Conservation (phyloP, 2,797 vertebrate genomes). For the Paramormyrops hopkinsi region DNA sequence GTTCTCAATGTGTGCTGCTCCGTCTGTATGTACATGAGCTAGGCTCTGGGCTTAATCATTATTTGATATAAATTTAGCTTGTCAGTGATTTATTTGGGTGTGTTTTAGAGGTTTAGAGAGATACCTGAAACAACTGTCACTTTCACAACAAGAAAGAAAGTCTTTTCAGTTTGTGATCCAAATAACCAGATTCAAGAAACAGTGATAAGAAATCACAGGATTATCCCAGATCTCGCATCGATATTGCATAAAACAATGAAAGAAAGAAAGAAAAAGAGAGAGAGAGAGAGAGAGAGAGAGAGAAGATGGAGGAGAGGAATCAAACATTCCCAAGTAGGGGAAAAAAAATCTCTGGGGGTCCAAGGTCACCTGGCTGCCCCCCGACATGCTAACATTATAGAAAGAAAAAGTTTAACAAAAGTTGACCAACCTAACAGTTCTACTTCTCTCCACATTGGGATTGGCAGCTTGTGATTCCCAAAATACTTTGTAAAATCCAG, state of each 20-base stretch:
- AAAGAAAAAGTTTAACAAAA: background rate
- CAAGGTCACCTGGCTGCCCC: background rate
- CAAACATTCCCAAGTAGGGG: background rate
- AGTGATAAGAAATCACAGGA: background rate
- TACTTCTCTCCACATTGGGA: background rate
- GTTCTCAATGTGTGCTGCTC: background rate
- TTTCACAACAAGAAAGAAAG: background rate
- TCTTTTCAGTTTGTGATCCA: background rate
- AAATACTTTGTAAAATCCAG: slow-evolving; percentile 11
- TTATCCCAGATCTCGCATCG: background rate
- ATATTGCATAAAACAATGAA: background rate
- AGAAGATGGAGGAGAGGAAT: background rate
- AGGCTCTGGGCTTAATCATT: background rate
- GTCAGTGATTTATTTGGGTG: background rate
- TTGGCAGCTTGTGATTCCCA: background rate
- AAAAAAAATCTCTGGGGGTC: background rate
- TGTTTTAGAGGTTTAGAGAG: background rate
- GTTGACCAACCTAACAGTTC: background rate
- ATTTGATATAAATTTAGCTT: background rate
- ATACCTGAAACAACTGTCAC: background rate
- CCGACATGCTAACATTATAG: background rate
- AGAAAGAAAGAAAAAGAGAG: background rate
- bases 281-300: background rate
- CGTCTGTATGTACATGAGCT: background rate
- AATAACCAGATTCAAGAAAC: background rate